Percentiles rank a stretch among this genome's conserved stretches.
Conservation (phyloP, 2,113 vertebrate genomes). For the Balaeniceps rex region DNA sequence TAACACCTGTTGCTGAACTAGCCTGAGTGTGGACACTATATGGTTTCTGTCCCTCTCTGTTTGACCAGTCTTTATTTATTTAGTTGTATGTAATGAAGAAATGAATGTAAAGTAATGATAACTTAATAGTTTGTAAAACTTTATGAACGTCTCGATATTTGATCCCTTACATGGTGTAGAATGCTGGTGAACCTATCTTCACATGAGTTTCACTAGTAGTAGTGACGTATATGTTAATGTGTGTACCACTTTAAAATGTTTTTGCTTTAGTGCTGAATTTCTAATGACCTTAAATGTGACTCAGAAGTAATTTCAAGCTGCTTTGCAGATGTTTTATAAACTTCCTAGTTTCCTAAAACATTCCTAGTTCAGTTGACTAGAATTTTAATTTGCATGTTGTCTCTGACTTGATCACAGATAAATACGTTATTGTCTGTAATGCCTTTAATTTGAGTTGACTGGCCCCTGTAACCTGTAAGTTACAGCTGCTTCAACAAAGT, state of each 20-base stretch:
- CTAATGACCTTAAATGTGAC: not conserved
- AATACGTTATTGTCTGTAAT: not conserved
- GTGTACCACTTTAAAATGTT: not conserved
- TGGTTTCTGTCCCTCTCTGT: not conserved
- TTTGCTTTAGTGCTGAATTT: not conserved
- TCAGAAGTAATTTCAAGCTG: not conserved
- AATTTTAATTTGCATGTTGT: not conserved
- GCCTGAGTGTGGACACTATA: not conserved
- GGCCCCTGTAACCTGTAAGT: not conserved
- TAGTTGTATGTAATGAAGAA: not conserved
- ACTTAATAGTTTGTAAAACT: not conserved
- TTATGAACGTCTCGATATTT: not conserved
- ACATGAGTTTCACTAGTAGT: not conserved
- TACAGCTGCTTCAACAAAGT: not conserved
- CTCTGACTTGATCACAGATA: not conserved
- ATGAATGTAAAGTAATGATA: not conserved
- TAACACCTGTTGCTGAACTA: not conserved
- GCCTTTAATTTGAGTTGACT: not conserved
- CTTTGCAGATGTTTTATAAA: not conserved
- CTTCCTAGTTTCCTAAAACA: not conserved
- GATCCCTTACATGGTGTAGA: not conserved
- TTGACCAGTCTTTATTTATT: not conserved
- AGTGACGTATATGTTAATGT: rapidly evolving
- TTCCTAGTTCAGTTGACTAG: not conserved
- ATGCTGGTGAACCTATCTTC: not conserved